These are phyloP conservation scores for Pyrochroa serraticornis DNA, from an alignment of 2,888 invertebrate genomes.

Conservation along the genomic window DNA sequence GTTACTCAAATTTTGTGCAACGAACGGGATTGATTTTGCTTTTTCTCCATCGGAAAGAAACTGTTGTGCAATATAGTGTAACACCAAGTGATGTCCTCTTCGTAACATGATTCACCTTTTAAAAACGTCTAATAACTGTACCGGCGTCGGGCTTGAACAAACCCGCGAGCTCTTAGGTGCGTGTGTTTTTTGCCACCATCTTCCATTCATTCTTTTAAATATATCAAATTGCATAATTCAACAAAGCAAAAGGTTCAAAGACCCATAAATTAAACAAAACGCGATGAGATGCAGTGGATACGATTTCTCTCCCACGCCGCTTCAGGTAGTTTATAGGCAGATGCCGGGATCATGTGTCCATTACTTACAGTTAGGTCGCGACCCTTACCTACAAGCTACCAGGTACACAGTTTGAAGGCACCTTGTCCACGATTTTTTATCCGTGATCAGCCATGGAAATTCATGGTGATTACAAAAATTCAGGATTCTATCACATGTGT, in stretches of 20 bases:
- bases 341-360: constrained; percentile 37
- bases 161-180: too few relatives aligned
- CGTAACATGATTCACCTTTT: constrained; percentile 33
- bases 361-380: constrained; percentile 37
- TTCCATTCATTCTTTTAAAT: constrained; percentile 14
- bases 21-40: too few relatives aligned
- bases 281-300: constrained; percentile 3
- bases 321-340: constrained; percentile 34
- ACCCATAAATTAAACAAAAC: constrained; percentile 21
- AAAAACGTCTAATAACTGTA: constrained; percentile 17
- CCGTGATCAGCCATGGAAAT: not conserved
- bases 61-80: constrained; percentile 35
- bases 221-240: constrained; percentile 31
- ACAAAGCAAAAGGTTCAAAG: not conserved
- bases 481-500: not conserved
- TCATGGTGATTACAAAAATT: not conserved
- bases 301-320: constrained; percentile 35
- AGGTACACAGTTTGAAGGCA: not conserved
- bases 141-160: too few relatives aligned
- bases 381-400: constrained; percentile 14
- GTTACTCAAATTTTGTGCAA: too few relatives aligned
- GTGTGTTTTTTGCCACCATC: not conserved
- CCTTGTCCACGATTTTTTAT: too few relatives aligned
- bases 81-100: constrained; percentile 25
- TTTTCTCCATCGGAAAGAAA: not conserved